phyloP scores from a whole-genome alignment of 2,113 vertebrate genomes.

The Coptodon rendalli region DNA sequence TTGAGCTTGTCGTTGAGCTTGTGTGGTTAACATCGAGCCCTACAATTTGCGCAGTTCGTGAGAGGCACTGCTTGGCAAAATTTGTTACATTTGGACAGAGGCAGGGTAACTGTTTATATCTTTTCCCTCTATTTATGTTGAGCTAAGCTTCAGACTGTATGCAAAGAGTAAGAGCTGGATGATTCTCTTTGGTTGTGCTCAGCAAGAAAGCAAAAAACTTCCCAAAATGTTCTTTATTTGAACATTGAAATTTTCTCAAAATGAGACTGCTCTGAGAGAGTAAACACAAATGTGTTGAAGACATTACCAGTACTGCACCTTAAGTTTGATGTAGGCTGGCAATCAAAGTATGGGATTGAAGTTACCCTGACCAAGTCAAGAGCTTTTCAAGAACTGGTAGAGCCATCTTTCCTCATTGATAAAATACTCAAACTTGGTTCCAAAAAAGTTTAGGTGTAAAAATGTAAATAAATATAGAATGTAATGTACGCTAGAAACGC shows the following conservation, averaged over 20 bases:
- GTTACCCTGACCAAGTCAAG: conserved; percentile 8
- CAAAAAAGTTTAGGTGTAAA: neutral
- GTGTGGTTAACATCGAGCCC: neutral
- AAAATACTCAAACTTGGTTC: neutral
- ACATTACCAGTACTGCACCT: neutral
- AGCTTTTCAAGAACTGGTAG: neutral
- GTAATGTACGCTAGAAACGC: no score
- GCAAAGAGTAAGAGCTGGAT: neutral
- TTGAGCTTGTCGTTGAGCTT: neutral
- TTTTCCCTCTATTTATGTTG: neutral
- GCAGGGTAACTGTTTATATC: neutral
- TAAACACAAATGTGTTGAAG: conserved; percentile 3
- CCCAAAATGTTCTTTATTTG: neutral
- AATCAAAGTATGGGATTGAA: neutral
- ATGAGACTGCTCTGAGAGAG: neutral
- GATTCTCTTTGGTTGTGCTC: neutral
- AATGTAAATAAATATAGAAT: neutral
- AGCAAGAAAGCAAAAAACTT: neutral
- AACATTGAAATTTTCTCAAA: neutral
- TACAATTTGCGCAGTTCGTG: neutral
- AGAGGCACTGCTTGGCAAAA: neutral
- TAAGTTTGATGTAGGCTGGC: conserved; percentile 6
- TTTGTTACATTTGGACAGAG: neutral
- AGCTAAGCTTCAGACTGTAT: neutral
- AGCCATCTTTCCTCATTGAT: neutral